A percentile compares a stretch with the other conserved stretches of the same genome.
Evolutionary conservation across 2,113 vertebrate genomes (phyloP).

Genomic region (Tichodroma muraria): DNA sequence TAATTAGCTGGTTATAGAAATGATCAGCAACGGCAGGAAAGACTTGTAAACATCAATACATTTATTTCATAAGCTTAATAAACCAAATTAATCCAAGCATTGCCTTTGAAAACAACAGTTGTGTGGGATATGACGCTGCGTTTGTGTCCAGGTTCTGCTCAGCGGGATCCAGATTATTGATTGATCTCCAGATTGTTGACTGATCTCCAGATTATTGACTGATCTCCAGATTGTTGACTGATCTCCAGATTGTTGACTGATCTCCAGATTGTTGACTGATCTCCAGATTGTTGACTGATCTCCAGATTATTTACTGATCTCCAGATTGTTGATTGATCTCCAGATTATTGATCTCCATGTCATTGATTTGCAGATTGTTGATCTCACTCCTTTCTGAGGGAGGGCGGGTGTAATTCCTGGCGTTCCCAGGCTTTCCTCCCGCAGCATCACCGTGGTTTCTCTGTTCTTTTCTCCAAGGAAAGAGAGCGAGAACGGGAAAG

Average conservation of each 20-base stretch:
- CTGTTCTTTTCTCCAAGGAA: slow-evolving; percentile 68
- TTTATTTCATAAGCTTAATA: background rate
- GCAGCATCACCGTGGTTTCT: rapidly evolving
- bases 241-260: too few relatives aligned
- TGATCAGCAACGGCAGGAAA: background rate
- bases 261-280: too few relatives aligned
- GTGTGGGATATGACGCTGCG: background rate
- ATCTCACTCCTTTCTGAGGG: rapidly evolving
- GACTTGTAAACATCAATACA: background rate
- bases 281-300: too few relatives aligned
- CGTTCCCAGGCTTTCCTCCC: background rate
- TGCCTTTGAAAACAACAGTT: background rate
- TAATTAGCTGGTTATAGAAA: background rate
- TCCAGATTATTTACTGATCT: background rate
- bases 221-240: too few relatives aligned
- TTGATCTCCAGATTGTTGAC: background rate
- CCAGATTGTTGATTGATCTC: background rate
- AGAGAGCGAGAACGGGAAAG: slow-evolving; percentile 81
- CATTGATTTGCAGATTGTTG: too few relatives aligned
- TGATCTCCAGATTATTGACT: background rate
- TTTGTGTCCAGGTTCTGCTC: background rate
- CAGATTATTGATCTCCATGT: background rate
- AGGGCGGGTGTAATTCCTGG: rapidly evolving
- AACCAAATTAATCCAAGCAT: background rate
- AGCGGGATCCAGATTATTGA: background rate